Evolutionary conservation across 1,140 invertebrate species (phyloP).

Genomic region (Meloidogyne floridensis): DNA sequence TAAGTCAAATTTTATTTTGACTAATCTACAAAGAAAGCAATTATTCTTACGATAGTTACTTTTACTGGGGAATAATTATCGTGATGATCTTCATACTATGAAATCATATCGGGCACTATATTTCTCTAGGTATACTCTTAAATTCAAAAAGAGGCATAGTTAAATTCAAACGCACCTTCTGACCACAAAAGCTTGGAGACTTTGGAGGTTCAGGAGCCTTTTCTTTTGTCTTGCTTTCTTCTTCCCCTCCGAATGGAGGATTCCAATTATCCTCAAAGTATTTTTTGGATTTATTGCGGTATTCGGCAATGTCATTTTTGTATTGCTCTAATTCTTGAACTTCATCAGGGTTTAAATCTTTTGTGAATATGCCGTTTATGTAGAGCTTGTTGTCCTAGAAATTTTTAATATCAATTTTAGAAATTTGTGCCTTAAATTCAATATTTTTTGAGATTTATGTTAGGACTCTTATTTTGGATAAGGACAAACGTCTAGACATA

Average conservation of each 20-base stretch:
- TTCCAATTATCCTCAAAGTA: neutral
- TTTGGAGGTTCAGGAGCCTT: conserved; percentile 45
- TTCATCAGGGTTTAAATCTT: neutral
- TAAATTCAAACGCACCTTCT: neutral
- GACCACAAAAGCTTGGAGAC: conserved; percentile 44
- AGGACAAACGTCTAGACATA: too few relatives aligned
- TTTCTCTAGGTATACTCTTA: too few relatives aligned
- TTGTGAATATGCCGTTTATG: conserved; percentile 4
- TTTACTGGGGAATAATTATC: too few relatives aligned
- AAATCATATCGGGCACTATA: too few relatives aligned
- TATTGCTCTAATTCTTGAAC: neutral
- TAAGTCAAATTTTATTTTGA: neutral
- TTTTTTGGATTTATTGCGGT: neutral
- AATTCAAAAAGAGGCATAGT: too few relatives aligned
- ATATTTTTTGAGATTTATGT: too few relatives aligned
- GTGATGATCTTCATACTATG: too few relatives aligned
- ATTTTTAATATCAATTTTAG: neutral
- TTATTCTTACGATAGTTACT: too few relatives aligned
- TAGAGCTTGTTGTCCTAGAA: neutral
- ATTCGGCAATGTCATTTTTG: neutral
- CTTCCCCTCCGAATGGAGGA: neutral
- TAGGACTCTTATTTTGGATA: too few relatives aligned
- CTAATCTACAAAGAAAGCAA: too few relatives aligned
- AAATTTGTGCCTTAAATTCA: neutral
- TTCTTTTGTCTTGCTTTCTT: neutral